Base-by-base conservation (phyloP, 2,888 invertebrate species). In the Aphodius sticticus region DNA sequence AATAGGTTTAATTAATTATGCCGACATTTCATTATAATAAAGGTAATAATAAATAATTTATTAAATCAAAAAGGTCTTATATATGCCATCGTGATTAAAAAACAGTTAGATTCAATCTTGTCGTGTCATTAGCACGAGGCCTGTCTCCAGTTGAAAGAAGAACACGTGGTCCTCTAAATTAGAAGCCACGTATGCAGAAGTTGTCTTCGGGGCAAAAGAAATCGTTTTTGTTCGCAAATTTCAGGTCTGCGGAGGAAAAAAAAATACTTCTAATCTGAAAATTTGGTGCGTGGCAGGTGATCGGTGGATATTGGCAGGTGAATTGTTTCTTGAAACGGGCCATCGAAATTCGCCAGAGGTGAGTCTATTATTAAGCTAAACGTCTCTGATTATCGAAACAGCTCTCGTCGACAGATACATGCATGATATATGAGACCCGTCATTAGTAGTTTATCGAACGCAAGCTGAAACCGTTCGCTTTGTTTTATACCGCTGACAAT, bases 331-430 rank as follows among this genome's bases (percentile, higher is more conserved):
- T 2, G 12, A 12, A 53, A 53, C 12, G 53, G 53, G 53, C 53
- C 53, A 53, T 53, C 53, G 53, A 53, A 53, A 53, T 53, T 53
- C 53, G 53, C 53, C 53, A 53, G 53, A 53, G 53, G 53, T 53
- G 9, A 53, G 53, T 53, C 53, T 53, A 53, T 53, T 53, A 53
- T 53, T 53, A 53, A 53, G 53, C 53, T 53, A 53, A 53, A 53
- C 53, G 53, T 3, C 53, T 53, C 53, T 53, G 53, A 53, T 53
- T 53, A 53, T 53, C 53, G 53, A 53, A 53, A 53, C 53, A 53
- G 53, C 53, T 53, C 53, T 53, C 53, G 53, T 53, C 53, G 53
- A 53, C 53, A 53, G 53, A 53, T 53, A 26, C 53, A 53, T 53
- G 53, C 53, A 53, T 53, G 53, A 53, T 53, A 53, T 53, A 53